Evolutionary conservation across 2,797 vertebrate species (phyloP), one percentile per base, ranked within the genome.

Genomic region (Poeciliopsis infans): DNA sequence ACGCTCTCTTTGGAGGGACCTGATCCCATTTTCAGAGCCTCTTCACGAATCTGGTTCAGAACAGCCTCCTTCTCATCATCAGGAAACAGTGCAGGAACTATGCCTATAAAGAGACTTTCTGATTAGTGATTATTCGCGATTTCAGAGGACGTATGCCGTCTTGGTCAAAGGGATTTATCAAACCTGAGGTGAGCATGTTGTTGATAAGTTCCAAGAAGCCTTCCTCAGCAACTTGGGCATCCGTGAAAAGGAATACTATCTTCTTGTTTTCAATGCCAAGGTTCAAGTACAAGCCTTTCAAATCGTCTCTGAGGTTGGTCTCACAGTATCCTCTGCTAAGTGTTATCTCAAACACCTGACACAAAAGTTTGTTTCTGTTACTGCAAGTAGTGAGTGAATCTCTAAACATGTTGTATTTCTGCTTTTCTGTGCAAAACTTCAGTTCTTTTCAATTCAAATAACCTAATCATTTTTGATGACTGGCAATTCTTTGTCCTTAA

Each of bases 111-210:
- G 12, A 71, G 25, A 78, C 1, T 46, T 5, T 10, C 72, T 57
- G 13, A 83, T 79, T 45, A 69, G 31, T 61, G 36, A 18, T 31
- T 3, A 11, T 59, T 41, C 33, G 47, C n/a, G 13, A 31, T 73
- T 83, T 49, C 20, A 74, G 10, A 31, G 39, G 10, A 72, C 18
- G 74, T 51, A 76, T 45, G 15, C 1, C 36, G 4, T 55, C 8
- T 76, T 33, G 80, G 61, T 5, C 18, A 18, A 0, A 46, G 28
- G 53, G 46, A 70, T 45, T n/a, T 5, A 36, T 69, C 57, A 20
- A 81, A 99, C 98, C 98, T 95, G 98, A 99, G 51, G 98, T 99
- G 80, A 99, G 94, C 97, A 99, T 99, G 93, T 99, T 99, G 93
- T 99, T 99, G 86, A 99, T 96, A 76, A 99, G 97, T 84, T 99